Evolutionary conservation across 2,888 invertebrate genomes (phyloP).

Genomic region (Ramazzottius varieornatus): DNA sequence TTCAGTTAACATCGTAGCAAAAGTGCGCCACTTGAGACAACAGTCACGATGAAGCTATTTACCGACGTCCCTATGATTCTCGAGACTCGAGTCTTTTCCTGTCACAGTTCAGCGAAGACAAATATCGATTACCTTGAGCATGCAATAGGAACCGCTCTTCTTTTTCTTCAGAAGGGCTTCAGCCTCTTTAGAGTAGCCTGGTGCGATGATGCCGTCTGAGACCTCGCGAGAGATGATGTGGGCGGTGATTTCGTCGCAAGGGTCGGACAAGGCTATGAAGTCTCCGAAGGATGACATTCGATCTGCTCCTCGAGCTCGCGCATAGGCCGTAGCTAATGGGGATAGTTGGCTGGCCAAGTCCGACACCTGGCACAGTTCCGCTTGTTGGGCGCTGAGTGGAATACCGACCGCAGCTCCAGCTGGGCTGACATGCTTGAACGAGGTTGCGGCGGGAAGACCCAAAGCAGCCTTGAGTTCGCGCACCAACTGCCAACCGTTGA

Average conservation of each 20-base stretch:
- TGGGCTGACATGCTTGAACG: slow-evolving; percentile 93
- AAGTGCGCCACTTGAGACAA: not conserved
- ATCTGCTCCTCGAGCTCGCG: slow-evolving; percentile 82
- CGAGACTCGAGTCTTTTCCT: too few relatives aligned
- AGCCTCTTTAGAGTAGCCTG: slow-evolving; percentile 58
- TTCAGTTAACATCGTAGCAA: too few relatives aligned
- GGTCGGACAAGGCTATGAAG: slow-evolving; percentile 73
- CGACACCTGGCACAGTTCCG: slow-evolving; percentile 70
- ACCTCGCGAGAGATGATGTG: slow-evolving; percentile 53
- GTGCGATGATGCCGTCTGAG: slow-evolving; percentile 92
- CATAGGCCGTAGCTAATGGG: slow-evolving; percentile 68
- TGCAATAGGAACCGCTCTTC: slow-evolving; percentile 70
- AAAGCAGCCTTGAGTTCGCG: slow-evolving; percentile 52
- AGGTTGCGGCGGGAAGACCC: slow-evolving; percentile 63
- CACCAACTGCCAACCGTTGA: slow-evolving; percentile 91
- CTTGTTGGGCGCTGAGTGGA: slow-evolving; percentile 44
- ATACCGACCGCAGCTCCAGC: slow-evolving; percentile 74
- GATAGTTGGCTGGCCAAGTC: slow-evolving; percentile 45
- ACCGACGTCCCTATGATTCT: too few relatives aligned
- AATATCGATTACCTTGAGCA: slow-evolving; percentile 44
- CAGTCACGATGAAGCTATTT: not conserved
- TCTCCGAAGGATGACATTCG: slow-evolving; percentile 98
- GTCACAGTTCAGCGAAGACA: too few relatives aligned
- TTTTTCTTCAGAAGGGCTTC: slow-evolving; percentile 65
- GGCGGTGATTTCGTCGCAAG: slow-evolving; percentile 67